These are phyloP conservation scores for Cygnus olor DNA, from an alignment of 2,797 vertebrate genomes.

Conservation along the genomic window DNA sequence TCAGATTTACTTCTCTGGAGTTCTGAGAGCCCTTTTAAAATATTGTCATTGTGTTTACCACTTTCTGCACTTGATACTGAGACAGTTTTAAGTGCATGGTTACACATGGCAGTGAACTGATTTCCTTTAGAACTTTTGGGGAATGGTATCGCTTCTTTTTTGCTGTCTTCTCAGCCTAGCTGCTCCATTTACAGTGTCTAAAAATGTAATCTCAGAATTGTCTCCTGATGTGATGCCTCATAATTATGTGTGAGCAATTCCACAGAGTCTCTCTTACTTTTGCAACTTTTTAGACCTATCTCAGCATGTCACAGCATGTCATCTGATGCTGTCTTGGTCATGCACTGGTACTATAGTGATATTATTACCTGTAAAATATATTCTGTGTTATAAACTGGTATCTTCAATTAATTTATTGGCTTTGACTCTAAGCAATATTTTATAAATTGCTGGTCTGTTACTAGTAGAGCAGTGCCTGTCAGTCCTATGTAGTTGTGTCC, in stretches of 20 bases:
- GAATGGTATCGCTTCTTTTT: not conserved
- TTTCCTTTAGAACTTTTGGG: not conserved
- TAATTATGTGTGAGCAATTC: not conserved
- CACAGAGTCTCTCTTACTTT: not conserved
- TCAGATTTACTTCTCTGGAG: not conserved
- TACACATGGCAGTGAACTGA: not conserved
- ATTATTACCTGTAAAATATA: not conserved
- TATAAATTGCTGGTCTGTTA: not conserved
- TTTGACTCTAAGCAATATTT: not conserved
- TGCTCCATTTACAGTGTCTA: not conserved
- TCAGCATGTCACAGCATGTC: not conserved
- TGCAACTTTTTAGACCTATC: not conserved
- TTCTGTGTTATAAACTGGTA: not conserved
- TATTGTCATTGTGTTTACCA: not conserved
- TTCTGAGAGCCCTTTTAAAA: not conserved
- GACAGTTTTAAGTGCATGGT: not conserved
- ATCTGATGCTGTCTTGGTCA: not conserved
- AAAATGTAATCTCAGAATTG: slow-evolving; percentile 8
- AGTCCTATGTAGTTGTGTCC: not conserved
- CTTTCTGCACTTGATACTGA: not conserved
- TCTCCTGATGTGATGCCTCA: not conserved
- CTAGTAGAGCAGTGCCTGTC: not conserved
- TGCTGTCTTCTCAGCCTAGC: not conserved
- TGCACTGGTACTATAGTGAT: not conserved
- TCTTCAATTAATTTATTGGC: not conserved